Conservation (phyloP, 1,140 invertebrate genomes). For the Meloidogyne floridensis region DNA sequence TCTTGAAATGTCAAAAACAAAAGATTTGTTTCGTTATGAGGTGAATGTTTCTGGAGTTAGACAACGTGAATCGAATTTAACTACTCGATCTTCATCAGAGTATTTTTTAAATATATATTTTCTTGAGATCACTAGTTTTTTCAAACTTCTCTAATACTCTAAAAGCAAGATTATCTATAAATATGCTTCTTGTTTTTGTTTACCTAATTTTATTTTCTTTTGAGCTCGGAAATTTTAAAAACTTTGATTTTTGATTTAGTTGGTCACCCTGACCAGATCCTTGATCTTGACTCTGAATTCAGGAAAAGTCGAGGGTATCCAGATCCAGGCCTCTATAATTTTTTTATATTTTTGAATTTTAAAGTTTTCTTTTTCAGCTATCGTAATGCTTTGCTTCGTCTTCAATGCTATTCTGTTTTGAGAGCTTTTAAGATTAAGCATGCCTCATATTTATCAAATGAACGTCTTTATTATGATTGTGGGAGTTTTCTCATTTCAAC, state of each 20-base stretch:
- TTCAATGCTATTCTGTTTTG: constrained; percentile 30
- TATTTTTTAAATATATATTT: background rate
- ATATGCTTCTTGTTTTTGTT: too few species aligned
- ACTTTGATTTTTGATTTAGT: too few species aligned
- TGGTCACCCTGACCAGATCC: too few species aligned
- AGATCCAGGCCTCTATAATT: too few species aligned
- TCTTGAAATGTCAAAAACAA: background rate
- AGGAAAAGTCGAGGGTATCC: too few species aligned
- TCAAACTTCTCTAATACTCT: too few species aligned
- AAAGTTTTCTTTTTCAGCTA: constrained; percentile 10
- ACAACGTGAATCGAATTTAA: background rate
- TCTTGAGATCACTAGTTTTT: too few species aligned
- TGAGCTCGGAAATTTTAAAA: too few species aligned
- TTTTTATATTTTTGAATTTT: too few species aligned
- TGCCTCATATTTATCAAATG: background rate
- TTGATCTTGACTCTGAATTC: too few species aligned
- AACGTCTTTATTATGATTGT: constrained; percentile 30
- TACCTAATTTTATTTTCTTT: too few species aligned
- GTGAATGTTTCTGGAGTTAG: background rate
- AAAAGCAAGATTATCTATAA: too few species aligned
- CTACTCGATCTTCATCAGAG: background rate
- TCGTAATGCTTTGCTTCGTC: constrained; percentile 3
- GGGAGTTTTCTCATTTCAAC: constrained; percentile 12
- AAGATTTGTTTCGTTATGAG: constrained; percentile 8
- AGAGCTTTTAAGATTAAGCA: background rate